Conservation (phyloP, 2,113 vertebrate genomes). For the Rhynchopsitta pachyrhyncha region DNA sequence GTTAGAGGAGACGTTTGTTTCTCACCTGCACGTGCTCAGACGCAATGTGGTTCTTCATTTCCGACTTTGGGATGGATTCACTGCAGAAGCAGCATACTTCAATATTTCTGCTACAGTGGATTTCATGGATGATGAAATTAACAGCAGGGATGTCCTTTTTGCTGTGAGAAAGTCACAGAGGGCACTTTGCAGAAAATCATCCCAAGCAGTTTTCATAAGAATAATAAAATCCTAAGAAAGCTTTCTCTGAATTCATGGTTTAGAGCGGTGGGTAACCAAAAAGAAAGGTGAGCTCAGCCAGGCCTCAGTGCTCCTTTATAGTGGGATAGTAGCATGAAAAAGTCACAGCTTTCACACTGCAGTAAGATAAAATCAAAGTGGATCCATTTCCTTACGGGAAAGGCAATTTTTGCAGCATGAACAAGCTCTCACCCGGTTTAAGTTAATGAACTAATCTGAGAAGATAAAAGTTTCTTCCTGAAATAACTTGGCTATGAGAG, state of each 20-base stretch:
- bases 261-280: background rate
- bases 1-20: background rate
- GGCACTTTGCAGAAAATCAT: background rate
- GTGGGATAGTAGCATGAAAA: background rate
- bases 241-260: background rate
- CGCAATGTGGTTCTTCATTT: constrained; percentile 85
- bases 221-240: background rate
- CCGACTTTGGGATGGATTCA: constrained; percentile 86
- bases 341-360: background rate
- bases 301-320: background rate
- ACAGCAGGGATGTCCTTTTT: constrained; percentile 90
- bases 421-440: background rate
- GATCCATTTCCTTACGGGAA: background rate
- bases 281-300: background rate
- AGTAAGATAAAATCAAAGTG: background rate
- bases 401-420: background rate
- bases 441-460: background rate
- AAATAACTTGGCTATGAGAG: background rate
- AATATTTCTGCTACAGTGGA: constrained; percentile 93
- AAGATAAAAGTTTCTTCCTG: background rate
- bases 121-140: constrained; percentile 94
- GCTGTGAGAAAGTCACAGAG: constrained; percentile 69
- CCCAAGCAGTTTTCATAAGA: background rate
- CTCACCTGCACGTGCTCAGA: constrained; percentile 87
- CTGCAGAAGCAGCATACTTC: constrained; percentile 86